These are phyloP conservation scores for Saccostrea glomerata DNA, from an alignment of 1,140 invertebrate species.

Conservation along the genomic window DNA sequence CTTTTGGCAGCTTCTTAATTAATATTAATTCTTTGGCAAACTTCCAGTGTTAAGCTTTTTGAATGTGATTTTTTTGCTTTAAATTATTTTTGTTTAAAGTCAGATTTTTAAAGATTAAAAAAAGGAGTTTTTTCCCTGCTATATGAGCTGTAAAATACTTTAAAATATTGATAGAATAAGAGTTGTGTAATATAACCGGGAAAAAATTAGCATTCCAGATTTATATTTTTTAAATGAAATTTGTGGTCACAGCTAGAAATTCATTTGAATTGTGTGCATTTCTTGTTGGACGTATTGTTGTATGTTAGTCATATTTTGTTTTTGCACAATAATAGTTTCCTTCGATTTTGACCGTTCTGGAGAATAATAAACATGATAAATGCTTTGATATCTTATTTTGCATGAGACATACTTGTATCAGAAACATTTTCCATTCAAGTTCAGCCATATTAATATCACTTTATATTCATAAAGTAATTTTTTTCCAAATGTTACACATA, in stretches of 20 bases:
- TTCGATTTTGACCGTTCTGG: not conserved
- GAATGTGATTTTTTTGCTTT: not conserved
- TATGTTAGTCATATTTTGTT: not conserved
- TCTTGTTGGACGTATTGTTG: not conserved
- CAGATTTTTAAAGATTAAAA: not conserved
- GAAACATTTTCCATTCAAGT: not conserved
- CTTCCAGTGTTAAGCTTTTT: not conserved
- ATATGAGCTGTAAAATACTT: not conserved
- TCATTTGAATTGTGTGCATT: not conserved
- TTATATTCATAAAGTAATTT: not conserved
- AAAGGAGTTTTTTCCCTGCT: not conserved
- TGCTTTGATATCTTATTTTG: not conserved
- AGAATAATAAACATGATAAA: not conserved
- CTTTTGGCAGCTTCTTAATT: not conserved
- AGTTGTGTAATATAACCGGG: too few species aligned
- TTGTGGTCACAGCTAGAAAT: not conserved
- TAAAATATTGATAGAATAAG: not conserved
- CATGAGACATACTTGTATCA: not conserved
- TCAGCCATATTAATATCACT: not conserved
- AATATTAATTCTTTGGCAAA: not conserved
- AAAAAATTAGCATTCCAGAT: not conserved
- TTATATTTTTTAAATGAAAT: not conserved
- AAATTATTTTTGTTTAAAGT: not conserved
- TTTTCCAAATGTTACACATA: not conserved
- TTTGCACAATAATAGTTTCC: not conserved